Conservation (phyloP, 2,888 invertebrate genomes). For the Charanyca ferruginea region DNA sequence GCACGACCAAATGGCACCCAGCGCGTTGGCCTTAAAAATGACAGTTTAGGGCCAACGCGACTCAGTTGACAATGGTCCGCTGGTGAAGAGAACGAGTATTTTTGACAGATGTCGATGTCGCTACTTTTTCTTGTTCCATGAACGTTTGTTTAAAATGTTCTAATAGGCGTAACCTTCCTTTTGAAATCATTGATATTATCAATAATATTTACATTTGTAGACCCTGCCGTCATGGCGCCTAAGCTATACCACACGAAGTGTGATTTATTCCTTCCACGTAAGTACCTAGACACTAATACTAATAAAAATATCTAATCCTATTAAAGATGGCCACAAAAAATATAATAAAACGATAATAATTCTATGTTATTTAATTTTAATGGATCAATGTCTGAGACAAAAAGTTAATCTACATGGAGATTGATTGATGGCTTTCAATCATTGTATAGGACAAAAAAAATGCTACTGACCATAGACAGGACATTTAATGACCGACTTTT, state of each 20-base stretch:
- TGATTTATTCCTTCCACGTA: background rate
- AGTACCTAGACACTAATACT: background rate
- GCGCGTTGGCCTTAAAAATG: no score
- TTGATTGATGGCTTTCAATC: slow-evolving; percentile 52
- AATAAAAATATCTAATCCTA: slow-evolving; percentile 19
- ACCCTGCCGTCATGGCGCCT: no score
- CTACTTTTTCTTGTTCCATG: no score
- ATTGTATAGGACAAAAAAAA: slow-evolving; percentile 36
- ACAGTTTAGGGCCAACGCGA: no score
- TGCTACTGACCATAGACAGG: background rate
- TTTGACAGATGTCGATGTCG: no score
- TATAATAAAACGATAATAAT: slow-evolving; percentile 1
- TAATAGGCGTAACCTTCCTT: no score
- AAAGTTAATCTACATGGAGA: slow-evolving; percentile 53
- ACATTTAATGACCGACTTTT: slow-evolving; percentile 14
- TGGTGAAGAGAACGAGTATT: no score
- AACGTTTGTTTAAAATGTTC: no score
- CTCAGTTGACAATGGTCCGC: no score
- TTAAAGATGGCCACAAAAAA: slow-evolving; percentile 19
- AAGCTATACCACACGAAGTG: background rate
- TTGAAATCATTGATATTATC: no score
- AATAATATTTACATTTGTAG: no score
- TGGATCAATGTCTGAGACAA: slow-evolving; percentile 42
- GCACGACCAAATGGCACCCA: no score
- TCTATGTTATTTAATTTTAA: slow-evolving; percentile 9